phyloP scores from a whole-genome alignment of 1,140 invertebrate species.

The Caenorhabditis tropicalis region DNA sequence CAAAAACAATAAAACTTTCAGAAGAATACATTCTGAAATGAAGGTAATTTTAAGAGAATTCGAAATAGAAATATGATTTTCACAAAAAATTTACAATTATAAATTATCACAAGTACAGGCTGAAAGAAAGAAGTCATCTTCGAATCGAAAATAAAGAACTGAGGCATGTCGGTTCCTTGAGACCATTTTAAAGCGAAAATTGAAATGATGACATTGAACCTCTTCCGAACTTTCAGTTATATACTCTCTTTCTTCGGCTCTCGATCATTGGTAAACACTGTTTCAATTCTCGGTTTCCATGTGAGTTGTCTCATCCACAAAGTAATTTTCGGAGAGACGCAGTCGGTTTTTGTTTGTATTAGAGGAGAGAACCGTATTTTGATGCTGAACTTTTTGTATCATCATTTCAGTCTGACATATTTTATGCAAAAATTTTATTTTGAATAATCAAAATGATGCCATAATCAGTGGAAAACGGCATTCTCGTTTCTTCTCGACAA shows the following conservation, averaged over 20 bases:
- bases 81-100: background rate
- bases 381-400: conserved; percentile 33
- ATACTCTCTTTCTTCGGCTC: background rate
- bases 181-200: background rate
- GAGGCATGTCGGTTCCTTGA: too few species aligned
- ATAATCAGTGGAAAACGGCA: background rate
- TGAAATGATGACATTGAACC: too few species aligned
- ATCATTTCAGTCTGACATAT: background rate
- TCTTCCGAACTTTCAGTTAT: background rate
- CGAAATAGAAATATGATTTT: background rate
- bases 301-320: conserved; percentile 21
- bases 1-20: background rate
- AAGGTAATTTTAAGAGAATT: background rate
- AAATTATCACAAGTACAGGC: too few species aligned
- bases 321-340: background rate
- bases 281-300: conserved; percentile 5
- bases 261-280: conserved; percentile 26
- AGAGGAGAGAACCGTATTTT: background rate
- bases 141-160: too few species aligned
- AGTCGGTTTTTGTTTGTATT: background rate
- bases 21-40: background rate
- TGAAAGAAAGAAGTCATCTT: too few species aligned
- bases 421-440: background rate
- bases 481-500: background rate
- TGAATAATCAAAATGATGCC: conserved; percentile 2